Evolutionary conservation across 1,140 invertebrate genomes (phyloP).

Genomic region (Meteorus sp.): DNA sequence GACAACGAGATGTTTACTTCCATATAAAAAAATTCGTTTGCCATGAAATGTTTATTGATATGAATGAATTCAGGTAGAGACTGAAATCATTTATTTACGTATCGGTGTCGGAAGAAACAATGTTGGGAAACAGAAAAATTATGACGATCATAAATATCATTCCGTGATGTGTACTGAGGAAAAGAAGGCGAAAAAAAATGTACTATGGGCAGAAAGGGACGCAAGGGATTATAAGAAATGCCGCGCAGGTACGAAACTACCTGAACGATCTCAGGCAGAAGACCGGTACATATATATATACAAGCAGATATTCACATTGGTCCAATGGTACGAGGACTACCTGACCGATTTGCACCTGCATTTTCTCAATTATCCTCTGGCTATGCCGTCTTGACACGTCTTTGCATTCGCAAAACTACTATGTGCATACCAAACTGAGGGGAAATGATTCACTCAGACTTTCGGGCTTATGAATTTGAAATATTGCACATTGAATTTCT

Average conservation of each 20-base stretch:
- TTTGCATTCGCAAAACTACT: too few species aligned
- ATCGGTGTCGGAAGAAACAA: too few species aligned
- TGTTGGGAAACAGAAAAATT: too few species aligned
- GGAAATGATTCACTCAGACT: too few species aligned
- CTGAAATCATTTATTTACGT: too few species aligned
- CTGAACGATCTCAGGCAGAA: slow-evolving; percentile 14
- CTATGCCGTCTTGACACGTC: not conserved
- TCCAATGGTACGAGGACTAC: not conserved
- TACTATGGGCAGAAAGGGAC: not conserved
- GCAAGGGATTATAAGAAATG: slow-evolving; percentile 2
- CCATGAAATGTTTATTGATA: too few species aligned
- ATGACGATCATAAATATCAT: too few species aligned
- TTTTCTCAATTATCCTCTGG: slow-evolving; percentile 1
- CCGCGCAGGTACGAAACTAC: slow-evolving; percentile 16
- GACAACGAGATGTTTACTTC: too few species aligned
- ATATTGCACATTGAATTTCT: too few species aligned
- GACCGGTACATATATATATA: slow-evolving; percentile 10
- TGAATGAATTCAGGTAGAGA: too few species aligned
- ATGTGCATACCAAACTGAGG: not conserved
- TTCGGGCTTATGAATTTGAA: too few species aligned
- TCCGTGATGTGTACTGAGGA: not conserved
- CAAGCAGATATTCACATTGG: slow-evolving; percentile 4
- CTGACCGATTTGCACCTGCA: slow-evolving; percentile 19
- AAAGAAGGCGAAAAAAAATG: slow-evolving; percentile 4
- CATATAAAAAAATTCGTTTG: too few species aligned